Base-by-base conservation (phyloP, 2,797 vertebrate species). In the Nannoperca obscura region DNA sequence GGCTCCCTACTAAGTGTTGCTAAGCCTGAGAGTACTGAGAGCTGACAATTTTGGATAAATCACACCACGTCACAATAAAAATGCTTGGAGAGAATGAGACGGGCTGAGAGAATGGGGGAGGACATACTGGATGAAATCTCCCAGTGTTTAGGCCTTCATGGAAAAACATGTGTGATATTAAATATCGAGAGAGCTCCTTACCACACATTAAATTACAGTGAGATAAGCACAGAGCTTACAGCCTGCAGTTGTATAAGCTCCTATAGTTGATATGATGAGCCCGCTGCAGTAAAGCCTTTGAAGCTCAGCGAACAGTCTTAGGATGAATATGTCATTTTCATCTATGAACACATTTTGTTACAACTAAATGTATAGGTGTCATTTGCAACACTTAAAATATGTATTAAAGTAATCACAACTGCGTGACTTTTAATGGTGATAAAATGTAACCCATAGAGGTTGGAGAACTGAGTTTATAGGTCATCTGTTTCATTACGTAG, bases 11-110 rank as follows among this genome's bases (percentile, higher is more conserved):
- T 79, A 81, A 78, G 58, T 83, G 66, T 69, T 71, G 40, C 69
- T 87, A 80, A 79, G 78, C 84, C 50, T 53, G 40, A 62, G 20
- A 80, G 63, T 69, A 76, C 49, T 74, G 65, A 81, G 68, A 64
- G 74, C 58, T 66, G 71, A 80, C 71, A 74, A 59, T 80, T 89
- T 74, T 62, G 36, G 74, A 83, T 75, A 81, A 70, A 87, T 87
- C 44, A 60, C 46, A 75, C 36, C 9, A 12, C 3, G 24, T 61
- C 74, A 55, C 49, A 38, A 44, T 78, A 64, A 58, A 71, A 84
- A 83, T 68, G 65, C 53, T 57, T 42, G 27, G 14, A 69, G 24
- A 70, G 78, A 78, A 57, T 55, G 20, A 71, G 57, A 38, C 8
- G 10, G 42, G 24, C 17, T 0, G 30, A 61, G 44, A 68, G 27